These are phyloP conservation scores for Maconellicoccus hirsutus DNA, from an alignment of 1,140 invertebrate species.

Conservation along the genomic window DNA sequence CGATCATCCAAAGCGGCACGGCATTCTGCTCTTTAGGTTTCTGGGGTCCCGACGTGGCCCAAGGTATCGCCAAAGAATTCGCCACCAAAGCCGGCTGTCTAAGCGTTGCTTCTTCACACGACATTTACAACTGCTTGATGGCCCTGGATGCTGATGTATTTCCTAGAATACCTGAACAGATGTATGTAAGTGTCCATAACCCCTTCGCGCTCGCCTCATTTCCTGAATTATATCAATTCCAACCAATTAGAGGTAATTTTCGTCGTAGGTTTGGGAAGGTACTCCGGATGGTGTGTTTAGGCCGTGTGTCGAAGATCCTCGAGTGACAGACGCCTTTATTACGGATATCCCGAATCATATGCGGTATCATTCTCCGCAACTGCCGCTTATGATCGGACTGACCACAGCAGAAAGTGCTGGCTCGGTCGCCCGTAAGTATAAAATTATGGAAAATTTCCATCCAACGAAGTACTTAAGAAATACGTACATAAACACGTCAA, in stretches of 20 bases:
- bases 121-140: constrained; percentile 17
- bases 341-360: not conserved
- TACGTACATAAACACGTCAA: too few relatives aligned
- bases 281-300: not conserved
- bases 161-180: not conserved
- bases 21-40: constrained; percentile 38
- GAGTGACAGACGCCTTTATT: not conserved
- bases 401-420: not conserved
- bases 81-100: constrained; percentile 18
- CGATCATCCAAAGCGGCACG: constrained; percentile 40
- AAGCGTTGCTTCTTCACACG: not conserved
- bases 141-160: not conserved
- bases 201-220: too few relatives aligned
- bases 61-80: constrained; percentile 15
- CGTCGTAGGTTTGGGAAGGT: not conserved
- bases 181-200: constrained; percentile 6
- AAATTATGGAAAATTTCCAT: too few relatives aligned
- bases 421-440: not conserved
- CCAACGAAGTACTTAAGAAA: too few relatives aligned
- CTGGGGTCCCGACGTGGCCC: not conserved
- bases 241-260: too few relatives aligned
- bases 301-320: not conserved
- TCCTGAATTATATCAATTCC: too few relatives aligned
- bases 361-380: not conserved
- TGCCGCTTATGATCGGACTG: not conserved